Percentiles rank a stretch among this genome's conserved stretches.
phyloP scores from a whole-genome alignment of 1,140 invertebrate genomes.

The Drosophila tani region DNA sequence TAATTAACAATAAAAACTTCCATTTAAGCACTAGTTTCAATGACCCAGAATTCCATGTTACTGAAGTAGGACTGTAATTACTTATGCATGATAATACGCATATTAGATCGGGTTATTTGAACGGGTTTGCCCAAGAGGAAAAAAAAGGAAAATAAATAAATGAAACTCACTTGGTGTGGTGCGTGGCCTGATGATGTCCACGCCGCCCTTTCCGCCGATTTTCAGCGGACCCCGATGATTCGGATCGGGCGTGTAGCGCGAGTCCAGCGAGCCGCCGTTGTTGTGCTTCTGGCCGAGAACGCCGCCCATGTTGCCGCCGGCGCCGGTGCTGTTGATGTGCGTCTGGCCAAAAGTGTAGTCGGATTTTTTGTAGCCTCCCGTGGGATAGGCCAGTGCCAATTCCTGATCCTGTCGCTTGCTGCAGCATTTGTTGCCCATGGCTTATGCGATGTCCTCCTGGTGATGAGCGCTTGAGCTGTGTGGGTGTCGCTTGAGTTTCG shows the following conservation, averaged over 20 bases:
- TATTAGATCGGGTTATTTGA: constrained; percentile 1
- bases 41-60: background rate
- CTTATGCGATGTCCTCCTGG: constrained; percentile 14
- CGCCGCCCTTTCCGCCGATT: constrained; percentile 87
- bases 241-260: constrained; percentile 91
- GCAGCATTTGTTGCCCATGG: constrained; percentile 87
- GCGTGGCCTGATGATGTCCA: constrained; percentile 90
- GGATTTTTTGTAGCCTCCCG: constrained; percentile 89
- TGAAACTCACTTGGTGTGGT: constrained; percentile 88
- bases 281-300: constrained; percentile 86
- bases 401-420: constrained; percentile 91
- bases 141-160: background rate
- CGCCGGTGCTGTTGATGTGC: constrained; percentile 73
- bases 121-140: background rate
- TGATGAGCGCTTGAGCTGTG: constrained; percentile 10
- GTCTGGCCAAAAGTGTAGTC: constrained; percentile 86
- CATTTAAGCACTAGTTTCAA: background rate
- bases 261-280: constrained; percentile 89
- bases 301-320: constrained; percentile 49
- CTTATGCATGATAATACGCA: constrained; percentile 25
- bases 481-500: constrained; percentile 7
- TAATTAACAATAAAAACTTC: too few species aligned
- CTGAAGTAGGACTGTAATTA: constrained; percentile 31
- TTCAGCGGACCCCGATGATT: constrained; percentile 89
- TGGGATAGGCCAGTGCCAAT: constrained; percentile 86